phyloP scores from a whole-genome alignment of 2,797 vertebrate genomes.

The Prionace glauca region DNA sequence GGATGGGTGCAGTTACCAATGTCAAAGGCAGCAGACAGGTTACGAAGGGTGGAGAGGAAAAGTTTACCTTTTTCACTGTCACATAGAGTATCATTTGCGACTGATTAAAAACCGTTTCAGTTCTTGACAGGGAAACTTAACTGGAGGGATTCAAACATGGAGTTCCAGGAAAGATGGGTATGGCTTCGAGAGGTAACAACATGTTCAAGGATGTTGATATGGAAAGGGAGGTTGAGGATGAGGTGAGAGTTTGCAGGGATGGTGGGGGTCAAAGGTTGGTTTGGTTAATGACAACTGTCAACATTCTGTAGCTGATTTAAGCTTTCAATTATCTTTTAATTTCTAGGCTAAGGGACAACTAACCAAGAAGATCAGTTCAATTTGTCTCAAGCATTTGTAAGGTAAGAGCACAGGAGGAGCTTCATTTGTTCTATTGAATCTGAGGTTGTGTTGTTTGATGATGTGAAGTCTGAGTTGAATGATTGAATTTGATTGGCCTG shows the following conservation, averaged over 20 bases:
- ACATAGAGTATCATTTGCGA: too few species aligned
- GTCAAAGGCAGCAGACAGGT: too few species aligned
- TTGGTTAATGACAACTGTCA: neutral
- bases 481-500: neutral
- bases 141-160: neutral
- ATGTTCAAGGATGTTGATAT: neutral
- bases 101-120: neutral
- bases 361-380: neutral
- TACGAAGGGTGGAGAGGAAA: too few species aligned
- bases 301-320: neutral
- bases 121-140: neutral
- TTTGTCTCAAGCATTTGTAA: neutral
- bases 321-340: neutral
- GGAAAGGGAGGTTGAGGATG: neutral
- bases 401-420: neutral
- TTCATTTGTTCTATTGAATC: neutral
- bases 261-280: neutral
- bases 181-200: neutral
- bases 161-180: neutral
- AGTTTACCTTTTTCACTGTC: too few species aligned
- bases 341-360: constrained; percentile 25
- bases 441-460: neutral
- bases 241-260: neutral
- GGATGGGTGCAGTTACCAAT: too few species aligned
- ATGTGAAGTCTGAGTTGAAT: neutral